Conservation (phyloP, 2,113 vertebrate genomes). For the Notiomystis cincta region DNA sequence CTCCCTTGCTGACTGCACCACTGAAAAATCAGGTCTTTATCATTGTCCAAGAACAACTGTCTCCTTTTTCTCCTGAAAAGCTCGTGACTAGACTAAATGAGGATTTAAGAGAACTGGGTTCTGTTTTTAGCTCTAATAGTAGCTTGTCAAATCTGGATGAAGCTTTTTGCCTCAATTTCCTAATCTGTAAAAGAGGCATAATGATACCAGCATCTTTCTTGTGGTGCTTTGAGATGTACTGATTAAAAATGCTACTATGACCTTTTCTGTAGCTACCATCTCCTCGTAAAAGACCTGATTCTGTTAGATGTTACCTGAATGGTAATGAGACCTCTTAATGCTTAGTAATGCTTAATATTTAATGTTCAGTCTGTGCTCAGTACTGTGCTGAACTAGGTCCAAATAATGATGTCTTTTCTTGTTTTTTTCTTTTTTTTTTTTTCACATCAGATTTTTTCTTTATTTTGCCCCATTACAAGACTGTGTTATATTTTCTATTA, state of each 20-base stretch:
- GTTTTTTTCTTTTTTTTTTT: background rate
- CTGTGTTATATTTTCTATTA: background rate
- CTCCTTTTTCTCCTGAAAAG: background rate
- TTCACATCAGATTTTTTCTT: background rate
- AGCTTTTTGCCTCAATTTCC: background rate
- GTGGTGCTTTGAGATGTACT: background rate
- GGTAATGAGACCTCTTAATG: background rate
- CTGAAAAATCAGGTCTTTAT: background rate
- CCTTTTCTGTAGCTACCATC: background rate
- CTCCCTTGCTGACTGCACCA: background rate
- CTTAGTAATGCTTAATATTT: background rate
- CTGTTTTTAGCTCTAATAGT: background rate
- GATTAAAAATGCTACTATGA: background rate
- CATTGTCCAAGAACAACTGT: background rate
- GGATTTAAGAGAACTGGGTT: background rate
- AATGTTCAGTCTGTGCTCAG: background rate
- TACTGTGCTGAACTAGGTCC: background rate
- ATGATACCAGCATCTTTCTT: background rate
- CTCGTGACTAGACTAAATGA: background rate
- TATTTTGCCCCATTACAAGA: background rate
- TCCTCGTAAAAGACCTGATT: background rate
- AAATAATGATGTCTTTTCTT: background rate
- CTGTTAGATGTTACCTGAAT: slow-evolving; percentile 2
- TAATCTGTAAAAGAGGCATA: background rate
- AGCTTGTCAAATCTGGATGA: background rate